These are phyloP conservation scores for Littorina saxatilis DNA, from an alignment of 1,140 invertebrate genomes.

Conservation along the genomic window DNA sequence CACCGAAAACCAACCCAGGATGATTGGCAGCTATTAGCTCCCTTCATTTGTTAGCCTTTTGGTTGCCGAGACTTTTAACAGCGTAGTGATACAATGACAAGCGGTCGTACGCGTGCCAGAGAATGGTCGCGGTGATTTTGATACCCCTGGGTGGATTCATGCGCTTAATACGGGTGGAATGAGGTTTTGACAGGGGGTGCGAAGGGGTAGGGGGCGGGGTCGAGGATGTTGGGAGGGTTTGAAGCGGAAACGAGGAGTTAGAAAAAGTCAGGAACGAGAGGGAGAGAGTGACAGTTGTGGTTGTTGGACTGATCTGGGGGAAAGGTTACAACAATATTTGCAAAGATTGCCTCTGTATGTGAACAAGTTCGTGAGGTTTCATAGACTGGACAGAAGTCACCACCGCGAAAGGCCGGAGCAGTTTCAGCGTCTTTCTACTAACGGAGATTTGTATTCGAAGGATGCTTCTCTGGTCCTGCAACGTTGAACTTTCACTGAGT, in stretches of 20 bases:
- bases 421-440: too few species aligned
- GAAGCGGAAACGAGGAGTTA: too few species aligned
- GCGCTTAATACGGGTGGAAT: neutral
- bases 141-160: neutral
- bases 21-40: constrained; percentile 27
- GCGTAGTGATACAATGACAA: neutral
- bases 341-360: neutral
- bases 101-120: neutral
- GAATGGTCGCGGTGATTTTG: neutral
- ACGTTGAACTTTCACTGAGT: too few species aligned
- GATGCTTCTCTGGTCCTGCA: too few species aligned
- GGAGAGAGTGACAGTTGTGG: neutral
- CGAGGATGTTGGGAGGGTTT: too few species aligned
- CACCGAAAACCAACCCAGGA: neutral
- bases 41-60: constrained; percentile 2
- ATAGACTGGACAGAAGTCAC: too few species aligned
- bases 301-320: neutral
- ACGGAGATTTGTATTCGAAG: too few species aligned
- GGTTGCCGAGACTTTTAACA: neutral
- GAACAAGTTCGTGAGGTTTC: too few species aligned
- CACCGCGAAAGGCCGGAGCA: too few species aligned
- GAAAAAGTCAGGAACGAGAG: neutral
- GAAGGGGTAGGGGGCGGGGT: neutral
- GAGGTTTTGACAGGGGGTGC: neutral
- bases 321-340: constrained; percentile 26